These are phyloP conservation scores for Microctonus aethiopoides DNA, from an alignment of 2,888 invertebrate species.

Conservation along the genomic window DNA sequence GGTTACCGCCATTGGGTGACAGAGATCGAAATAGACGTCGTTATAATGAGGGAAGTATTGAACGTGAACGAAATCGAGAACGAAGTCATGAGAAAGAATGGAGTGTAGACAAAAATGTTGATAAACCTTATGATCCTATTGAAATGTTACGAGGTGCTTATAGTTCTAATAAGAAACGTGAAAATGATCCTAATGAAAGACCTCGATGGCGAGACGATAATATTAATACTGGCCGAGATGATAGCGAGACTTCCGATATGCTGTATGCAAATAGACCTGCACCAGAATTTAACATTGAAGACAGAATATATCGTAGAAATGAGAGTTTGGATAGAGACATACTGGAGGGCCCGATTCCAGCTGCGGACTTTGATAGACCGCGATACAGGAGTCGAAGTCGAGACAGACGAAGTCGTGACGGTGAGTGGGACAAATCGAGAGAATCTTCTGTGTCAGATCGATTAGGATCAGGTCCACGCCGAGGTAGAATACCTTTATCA, in stretches of 20 bases:
- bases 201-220: constrained; percentile 52
- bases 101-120: constrained; percentile 42
- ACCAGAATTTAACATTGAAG: constrained; percentile 50
- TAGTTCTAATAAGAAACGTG: constrained; percentile 45
- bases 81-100: constrained; percentile 49
- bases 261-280: constrained; percentile 49
- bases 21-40: constrained; percentile 50
- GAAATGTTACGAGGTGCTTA: constrained; percentile 55
- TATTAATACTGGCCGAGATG: constrained; percentile 46
- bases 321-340: constrained; percentile 56
- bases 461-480: constrained; percentile 39
- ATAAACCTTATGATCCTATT: constrained; percentile 57
- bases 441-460: constrained; percentile 52
- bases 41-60: constrained; percentile 40
- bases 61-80: constrained; percentile 50
- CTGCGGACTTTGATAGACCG: constrained; percentile 26
- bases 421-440: constrained; percentile 53
- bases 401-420: constrained; percentile 37
- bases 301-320: constrained; percentile 50
- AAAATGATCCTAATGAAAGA: constrained; percentile 48
- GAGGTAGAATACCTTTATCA: constrained; percentile 38
- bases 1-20: constrained; percentile 37
- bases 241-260: constrained; percentile 48
- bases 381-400: constrained; percentile 29
- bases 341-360: constrained; percentile 48